Evolutionary conservation across 2,113 vertebrate species (phyloP).

Genomic region (Pteropus alecto): DNA sequence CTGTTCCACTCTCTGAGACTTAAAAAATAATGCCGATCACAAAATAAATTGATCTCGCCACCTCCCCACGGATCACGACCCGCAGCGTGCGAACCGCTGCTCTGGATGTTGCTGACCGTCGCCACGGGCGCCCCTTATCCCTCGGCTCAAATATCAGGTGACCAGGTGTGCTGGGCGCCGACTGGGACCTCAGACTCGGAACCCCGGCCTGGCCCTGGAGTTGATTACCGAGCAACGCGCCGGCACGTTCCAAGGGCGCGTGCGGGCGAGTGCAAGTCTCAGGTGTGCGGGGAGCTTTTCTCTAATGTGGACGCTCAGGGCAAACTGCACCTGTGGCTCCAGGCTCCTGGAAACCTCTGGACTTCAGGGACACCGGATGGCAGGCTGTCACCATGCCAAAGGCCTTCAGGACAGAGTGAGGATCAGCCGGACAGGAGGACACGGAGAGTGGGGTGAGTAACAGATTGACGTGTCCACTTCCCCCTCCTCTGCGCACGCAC

Average conservation of each 20-base stretch:
- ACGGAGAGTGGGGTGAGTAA: not conserved
- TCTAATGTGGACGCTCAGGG: not conserved
- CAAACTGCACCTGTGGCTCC: not conserved
- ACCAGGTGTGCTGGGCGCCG: rapidly evolving
- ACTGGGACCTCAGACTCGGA: not conserved
- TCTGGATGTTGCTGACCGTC: rapidly evolving
- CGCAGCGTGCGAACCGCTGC: rapidly evolving
- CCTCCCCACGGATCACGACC: not conserved
- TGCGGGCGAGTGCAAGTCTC: not conserved
- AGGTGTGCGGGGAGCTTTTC: rapidly evolving
- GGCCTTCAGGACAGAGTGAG: not conserved
- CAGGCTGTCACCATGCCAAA: not conserved
- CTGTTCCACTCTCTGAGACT: not conserved
- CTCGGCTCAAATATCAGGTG: rapidly evolving
- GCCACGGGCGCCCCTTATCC: rapidly evolving
- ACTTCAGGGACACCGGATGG: not conserved
- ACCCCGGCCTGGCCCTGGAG: not conserved
- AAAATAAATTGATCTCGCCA: not conserved
- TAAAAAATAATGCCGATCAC: not conserved
- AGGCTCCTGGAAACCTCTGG: not conserved
- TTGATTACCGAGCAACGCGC: rapidly evolving
- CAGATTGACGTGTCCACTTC: not conserved
- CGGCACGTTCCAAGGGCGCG: rapidly evolving
- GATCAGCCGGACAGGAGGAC: not conserved
- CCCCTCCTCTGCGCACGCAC: not conserved